phyloP scores from a whole-genome alignment of 2,113 vertebrate species.

The Neogobius melanostomus region DNA sequence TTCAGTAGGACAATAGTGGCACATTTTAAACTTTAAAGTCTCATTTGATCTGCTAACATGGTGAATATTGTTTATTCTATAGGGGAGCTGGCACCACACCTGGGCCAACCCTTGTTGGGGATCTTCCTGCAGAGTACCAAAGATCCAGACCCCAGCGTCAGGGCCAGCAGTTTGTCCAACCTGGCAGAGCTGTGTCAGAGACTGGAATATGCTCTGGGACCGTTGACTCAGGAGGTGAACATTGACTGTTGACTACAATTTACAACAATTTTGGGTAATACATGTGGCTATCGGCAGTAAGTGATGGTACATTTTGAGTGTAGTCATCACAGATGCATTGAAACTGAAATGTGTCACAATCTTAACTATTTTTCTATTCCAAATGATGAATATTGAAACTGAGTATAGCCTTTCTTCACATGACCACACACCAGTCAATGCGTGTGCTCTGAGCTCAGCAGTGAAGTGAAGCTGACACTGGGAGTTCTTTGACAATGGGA shows the following conservation, averaged over 20 bases:
- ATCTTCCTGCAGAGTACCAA: constrained; percentile 83
- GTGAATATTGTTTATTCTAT: constrained; percentile 6
- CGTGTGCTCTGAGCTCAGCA: constrained; percentile 28
- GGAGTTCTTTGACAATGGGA: not conserved
- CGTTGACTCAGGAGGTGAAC: constrained; percentile 87
- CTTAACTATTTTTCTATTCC: not conserved
- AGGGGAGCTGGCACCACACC: constrained; percentile 88
- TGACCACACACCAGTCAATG: constrained; percentile 26
- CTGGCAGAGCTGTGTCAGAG: constrained; percentile 90
- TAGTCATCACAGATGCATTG: no score
- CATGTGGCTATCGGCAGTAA: not conserved
- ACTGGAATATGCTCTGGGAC: constrained; percentile 85
- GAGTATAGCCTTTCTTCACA: not conserved
- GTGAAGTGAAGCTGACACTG: not conserved
- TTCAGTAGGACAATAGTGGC: not conserved
- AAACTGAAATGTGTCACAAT: no score
- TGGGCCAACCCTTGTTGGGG: constrained; percentile 81
- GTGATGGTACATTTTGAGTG: no score
- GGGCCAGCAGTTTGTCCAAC: constrained; percentile 94
- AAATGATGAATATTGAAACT: not conserved
- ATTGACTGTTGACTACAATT: not conserved
- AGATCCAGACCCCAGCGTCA: constrained; percentile 76
- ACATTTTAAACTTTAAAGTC: not conserved
- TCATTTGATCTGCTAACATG: not conserved
- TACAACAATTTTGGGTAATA: not conserved